These are phyloP conservation scores for Proterorhinus semilunaris DNA, from an alignment of 2,113 vertebrate genomes.

Conservation along the genomic window DNA sequence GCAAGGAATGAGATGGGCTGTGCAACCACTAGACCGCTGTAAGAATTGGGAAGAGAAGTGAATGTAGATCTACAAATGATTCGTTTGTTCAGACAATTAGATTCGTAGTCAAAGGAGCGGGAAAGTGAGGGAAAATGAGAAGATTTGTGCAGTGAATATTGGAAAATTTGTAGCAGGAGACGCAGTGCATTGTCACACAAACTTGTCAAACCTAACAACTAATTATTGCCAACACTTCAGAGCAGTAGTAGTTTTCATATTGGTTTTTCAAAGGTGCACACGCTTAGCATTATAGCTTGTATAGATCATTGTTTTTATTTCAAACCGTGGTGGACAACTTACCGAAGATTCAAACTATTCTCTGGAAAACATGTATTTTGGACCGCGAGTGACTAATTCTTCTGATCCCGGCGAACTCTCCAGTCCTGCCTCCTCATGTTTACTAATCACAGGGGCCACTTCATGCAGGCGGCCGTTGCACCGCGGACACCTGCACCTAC, in stretches of 20 bases:
- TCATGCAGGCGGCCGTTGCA: constrained; percentile 1
- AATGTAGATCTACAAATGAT: not conserved
- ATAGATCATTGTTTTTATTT: not conserved
- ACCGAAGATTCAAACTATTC: not conserved
- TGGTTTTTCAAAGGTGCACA: too few species aligned
- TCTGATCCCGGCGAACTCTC: not conserved
- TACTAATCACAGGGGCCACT: constrained; percentile 11
- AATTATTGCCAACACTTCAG: too few species aligned
- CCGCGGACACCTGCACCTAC: constrained; percentile 7
- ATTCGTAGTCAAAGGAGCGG: not conserved
- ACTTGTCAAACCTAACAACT: too few species aligned
- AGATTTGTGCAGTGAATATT: not conserved
- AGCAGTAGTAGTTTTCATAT: too few species aligned
- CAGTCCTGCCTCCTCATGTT: not conserved
- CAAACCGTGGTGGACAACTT: not conserved
- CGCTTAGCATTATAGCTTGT: not conserved
- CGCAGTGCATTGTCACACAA: too few species aligned
- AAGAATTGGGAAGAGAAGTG: not conserved
- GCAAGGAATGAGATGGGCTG: not conserved
- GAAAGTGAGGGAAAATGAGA: not conserved
- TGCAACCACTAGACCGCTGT: not conserved
- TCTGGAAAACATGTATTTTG: not conserved
- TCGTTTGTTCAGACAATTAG: not conserved
- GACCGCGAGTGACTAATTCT: not conserved
- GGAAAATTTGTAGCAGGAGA: too few species aligned